phyloP scores from a whole-genome alignment of 1,140 invertebrate genomes.

The Drosophila fuyamai region DNA sequence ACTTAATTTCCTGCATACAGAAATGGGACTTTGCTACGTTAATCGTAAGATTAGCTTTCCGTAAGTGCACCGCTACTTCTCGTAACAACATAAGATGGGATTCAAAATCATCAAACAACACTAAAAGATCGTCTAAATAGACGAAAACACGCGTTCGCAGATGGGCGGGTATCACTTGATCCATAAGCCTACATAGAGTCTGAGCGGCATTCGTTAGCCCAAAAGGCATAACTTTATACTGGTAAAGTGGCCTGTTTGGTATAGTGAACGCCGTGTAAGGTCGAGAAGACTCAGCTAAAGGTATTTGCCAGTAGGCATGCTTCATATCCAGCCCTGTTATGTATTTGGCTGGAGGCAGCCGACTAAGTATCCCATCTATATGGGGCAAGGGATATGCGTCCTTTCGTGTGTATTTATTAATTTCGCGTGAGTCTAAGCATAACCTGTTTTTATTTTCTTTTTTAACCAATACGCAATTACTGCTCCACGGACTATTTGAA shows the following conservation, averaged over 20 bases:
- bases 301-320: constrained; percentile 54
- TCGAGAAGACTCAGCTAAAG: constrained; percentile 1
- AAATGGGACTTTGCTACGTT: constrained; percentile 6
- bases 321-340: constrained; percentile 66
- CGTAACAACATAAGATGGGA: constrained; percentile 83
- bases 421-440: constrained; percentile 39
- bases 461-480: constrained; percentile 29
- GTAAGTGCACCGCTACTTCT: constrained; percentile 19
- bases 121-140: constrained; percentile 86
- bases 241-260: constrained; percentile 13
- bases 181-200: constrained; percentile 80
- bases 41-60: constrained; percentile 4
- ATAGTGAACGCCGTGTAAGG: constrained; percentile 17
- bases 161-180: constrained; percentile 43
- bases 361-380: constrained; percentile 38
- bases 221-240: constrained; percentile 28
- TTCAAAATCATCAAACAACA: constrained; percentile 79
- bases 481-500: constrained; percentile 30
- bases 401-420: constrained; percentile 34
- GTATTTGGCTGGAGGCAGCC: constrained; percentile 41
- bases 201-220: constrained; percentile 19
- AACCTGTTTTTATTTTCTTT: constrained; percentile 29
- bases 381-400: constrained; percentile 45
- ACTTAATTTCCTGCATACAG: constrained; percentile 48
- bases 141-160: constrained; percentile 60